phyloP scores from a whole-genome alignment of 2,113 vertebrate species.

The Oreochromis spilurus region DNA sequence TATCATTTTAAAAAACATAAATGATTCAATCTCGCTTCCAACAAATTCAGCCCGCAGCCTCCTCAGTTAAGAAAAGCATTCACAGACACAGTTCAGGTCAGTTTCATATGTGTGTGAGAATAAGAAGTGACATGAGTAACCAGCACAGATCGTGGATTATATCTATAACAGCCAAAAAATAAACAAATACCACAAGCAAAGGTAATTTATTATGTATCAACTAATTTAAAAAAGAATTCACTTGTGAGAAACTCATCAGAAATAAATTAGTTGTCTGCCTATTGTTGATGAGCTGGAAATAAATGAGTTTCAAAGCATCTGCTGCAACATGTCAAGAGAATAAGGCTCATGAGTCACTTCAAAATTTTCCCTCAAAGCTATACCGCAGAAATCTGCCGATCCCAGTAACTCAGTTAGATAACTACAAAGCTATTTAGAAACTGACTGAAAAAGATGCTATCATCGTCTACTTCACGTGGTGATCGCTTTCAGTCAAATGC shows the following conservation, averaged over 20 bases:
- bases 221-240: not conserved
- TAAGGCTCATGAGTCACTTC: slow-evolving; percentile 10
- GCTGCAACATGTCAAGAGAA: slow-evolving; percentile 34
- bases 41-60: not conserved
- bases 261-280: not conserved
- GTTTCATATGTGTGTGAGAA: not conserved
- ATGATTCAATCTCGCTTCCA: not conserved
- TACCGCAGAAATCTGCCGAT: slow-evolving; percentile 13
- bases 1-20: not conserved
- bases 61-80: not conserved
- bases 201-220: not conserved
- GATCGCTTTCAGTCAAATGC: not conserved
- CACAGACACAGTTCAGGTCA: not conserved
- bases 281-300: not conserved
- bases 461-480: not conserved
- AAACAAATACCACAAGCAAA: not conserved
- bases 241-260: not conserved
- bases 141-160: not conserved
- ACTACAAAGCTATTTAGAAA: not conserved
- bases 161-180: not conserved
- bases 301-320: slow-evolving; percentile 1
- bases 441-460: not conserved
- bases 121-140: not conserved
- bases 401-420: not conserved
- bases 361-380: not conserved